Percentiles rank a stretch among this genome's conserved stretches.
Evolutionary conservation across 2,113 vertebrate genomes (phyloP).

Genomic region (Noturus placidus): DNA sequence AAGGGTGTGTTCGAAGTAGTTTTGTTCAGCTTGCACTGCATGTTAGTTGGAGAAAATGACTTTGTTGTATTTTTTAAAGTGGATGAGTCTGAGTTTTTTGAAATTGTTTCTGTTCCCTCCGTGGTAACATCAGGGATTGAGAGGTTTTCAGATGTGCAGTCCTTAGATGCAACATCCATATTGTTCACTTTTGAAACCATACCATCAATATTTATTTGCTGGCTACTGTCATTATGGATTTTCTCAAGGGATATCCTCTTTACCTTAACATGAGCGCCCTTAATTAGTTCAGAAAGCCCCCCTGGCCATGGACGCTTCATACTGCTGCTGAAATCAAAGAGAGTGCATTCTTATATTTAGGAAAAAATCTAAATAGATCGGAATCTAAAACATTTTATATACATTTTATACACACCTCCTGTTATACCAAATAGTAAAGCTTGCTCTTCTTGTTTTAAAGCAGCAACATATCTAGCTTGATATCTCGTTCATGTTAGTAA

Average conservation of each 20-base stretch:
- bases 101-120: background rate
- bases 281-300: slow-evolving; percentile 50
- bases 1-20: background rate
- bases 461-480: background rate
- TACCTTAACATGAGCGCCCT: slow-evolving; percentile 49
- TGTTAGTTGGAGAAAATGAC: background rate
- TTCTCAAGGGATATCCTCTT: slow-evolving; percentile 46
- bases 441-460: background rate
- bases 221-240: background rate
- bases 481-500: background rate
- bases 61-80: slow-evolving; percentile 9
- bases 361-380: background rate
- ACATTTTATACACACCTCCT: background rate
- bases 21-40: slow-evolving; percentile 15
- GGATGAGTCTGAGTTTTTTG: slow-evolving; percentile 3
- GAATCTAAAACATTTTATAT: background rate
- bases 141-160: slow-evolving; percentile 14
- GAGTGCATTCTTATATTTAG: background rate
- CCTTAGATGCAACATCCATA: slow-evolving; percentile 10
- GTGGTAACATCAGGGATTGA: background rate
- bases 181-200: slow-evolving; percentile 8
- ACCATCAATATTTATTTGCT: background rate
- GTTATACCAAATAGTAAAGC: background rate
- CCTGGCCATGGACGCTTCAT: slow-evolving; percentile 46
- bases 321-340: slow-evolving; percentile 29